phyloP scores from a whole-genome alignment of 2,113 vertebrate species.

The Chamaetylas fuelleborni region DNA sequence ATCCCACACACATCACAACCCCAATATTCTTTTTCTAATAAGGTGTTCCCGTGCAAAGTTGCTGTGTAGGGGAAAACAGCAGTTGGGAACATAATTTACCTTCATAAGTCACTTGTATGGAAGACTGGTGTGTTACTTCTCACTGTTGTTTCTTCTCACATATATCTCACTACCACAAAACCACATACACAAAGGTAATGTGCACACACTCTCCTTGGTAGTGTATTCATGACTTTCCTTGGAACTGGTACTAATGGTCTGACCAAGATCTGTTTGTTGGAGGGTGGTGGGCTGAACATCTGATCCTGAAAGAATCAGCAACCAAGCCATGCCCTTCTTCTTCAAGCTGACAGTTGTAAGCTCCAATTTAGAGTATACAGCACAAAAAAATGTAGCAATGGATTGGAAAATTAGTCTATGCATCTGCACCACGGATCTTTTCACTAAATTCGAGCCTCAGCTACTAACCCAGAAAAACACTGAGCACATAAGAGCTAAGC shows the following conservation, averaged over 20 bases:
- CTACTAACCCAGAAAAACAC: not conserved
- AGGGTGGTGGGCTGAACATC: not conserved
- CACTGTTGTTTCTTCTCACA: not conserved
- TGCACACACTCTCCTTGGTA: rapidly evolving
- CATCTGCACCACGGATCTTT: not conserved
- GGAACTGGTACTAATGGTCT: not conserved
- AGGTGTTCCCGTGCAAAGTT: not conserved
- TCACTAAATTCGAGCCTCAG: not conserved
- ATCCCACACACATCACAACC: not conserved
- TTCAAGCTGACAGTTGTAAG: not conserved
- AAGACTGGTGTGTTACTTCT: not conserved
- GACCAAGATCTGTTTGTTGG: not conserved
- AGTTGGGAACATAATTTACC: not conserved
- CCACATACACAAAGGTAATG: not conserved
- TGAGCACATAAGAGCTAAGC: not conserved
- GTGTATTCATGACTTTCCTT: not conserved
- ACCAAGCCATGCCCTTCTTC: not conserved
- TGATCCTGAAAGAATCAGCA: not conserved
- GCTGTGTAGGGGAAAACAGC: not conserved
- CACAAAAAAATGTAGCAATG: not conserved
- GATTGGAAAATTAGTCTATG: not conserved
- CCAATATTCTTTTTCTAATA: not conserved
- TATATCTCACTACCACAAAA: not conserved
- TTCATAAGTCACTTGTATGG: not conserved
- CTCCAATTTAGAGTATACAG: not conserved